Conservation (phyloP, 1,140 invertebrate species). For the Apis laboriosa region DNA sequence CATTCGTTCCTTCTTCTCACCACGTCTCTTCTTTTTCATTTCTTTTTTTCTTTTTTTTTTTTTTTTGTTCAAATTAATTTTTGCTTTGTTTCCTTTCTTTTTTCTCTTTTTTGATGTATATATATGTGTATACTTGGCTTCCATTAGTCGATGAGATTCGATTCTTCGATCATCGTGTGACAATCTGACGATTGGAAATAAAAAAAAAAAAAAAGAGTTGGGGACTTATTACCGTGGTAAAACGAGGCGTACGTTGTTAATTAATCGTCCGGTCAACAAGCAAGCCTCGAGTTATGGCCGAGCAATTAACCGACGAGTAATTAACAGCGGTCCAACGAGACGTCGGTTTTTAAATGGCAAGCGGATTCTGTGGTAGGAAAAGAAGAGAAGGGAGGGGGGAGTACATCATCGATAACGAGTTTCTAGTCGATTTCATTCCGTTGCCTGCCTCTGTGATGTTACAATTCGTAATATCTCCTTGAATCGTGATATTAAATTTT, state of each 20-base stretch:
- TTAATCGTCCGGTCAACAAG: conserved; percentile 28
- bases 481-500: no score
- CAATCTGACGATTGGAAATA: no score
- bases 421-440: neutral
- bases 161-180: no score
- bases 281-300: conserved; percentile 18
- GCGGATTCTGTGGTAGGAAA: neutral
- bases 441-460: neutral
- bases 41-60: neutral
- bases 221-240: conserved; percentile 13
- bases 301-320: conserved; percentile 34
- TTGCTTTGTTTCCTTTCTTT: neutral
- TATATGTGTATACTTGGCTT: no score
- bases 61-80: no score
- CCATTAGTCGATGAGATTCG: no score
- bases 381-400: no score
- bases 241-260: conserved; percentile 20
- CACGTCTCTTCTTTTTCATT: neutral
- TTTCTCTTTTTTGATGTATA: no score
- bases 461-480: neutral
- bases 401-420: neutral
- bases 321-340: conserved; percentile 23
- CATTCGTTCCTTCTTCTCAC: no score
- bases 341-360: neutral
- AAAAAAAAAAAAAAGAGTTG: no score